A percentile compares a stretch with the other conserved stretches of the same genome.
Evolutionary conservation across 2,113 vertebrate species (phyloP).

Genomic region (Osmerus eperlanus): DNA sequence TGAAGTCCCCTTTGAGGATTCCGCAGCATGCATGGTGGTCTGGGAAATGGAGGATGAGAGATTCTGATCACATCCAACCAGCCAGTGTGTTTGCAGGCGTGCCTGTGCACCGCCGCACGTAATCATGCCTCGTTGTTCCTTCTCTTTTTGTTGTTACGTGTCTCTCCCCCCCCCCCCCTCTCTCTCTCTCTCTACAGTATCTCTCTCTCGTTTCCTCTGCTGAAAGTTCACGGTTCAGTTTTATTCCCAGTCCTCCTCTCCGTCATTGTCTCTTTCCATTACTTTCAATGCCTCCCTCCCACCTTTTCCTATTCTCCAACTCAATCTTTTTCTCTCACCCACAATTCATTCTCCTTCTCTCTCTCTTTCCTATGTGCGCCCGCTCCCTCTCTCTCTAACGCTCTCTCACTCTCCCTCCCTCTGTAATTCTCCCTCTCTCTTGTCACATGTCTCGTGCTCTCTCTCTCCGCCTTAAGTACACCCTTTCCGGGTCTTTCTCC

Average conservation of each 20-base stretch:
- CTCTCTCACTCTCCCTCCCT: neutral
- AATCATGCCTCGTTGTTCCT: neutral
- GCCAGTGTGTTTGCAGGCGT: slow-evolving; percentile 10
- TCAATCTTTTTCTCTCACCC: neutral
- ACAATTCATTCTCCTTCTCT: neutral
- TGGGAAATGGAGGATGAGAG: slow-evolving; percentile 11
- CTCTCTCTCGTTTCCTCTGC: neutral
- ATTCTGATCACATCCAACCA: slow-evolving; percentile 18
- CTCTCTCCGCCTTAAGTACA: neutral
- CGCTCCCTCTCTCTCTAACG: neutral
- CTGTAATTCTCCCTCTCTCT: neutral
- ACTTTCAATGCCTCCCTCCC: neutral
- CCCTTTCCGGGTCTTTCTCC: slow-evolving; percentile 1
- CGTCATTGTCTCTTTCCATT: neutral
- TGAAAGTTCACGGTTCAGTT: neutral
- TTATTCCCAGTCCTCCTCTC: neutral
- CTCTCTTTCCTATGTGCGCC: neutral
- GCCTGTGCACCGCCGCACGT: slow-evolving; percentile 15
- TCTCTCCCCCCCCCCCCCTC: too few species aligned
- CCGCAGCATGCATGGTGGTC: neutral
- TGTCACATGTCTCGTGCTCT: neutral
- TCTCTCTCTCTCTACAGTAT: neutral
- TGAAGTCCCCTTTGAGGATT: slow-evolving; percentile 4
- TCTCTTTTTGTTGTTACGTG: neutral
- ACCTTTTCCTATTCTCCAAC: neutral